These are phyloP conservation scores for Mormyrus iriodes DNA, from an alignment of 2,113 vertebrate species.

Conservation along the genomic window DNA sequence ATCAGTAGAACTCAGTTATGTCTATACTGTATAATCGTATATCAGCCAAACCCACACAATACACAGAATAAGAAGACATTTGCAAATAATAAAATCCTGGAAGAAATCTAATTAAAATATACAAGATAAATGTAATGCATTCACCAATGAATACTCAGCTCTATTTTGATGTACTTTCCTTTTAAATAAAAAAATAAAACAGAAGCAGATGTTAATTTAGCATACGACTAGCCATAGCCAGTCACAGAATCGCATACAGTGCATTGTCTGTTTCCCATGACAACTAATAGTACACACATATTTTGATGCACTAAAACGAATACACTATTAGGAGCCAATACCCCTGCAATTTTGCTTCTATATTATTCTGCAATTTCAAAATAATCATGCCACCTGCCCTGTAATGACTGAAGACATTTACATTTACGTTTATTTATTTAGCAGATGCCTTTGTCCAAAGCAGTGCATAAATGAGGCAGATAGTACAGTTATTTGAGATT, in stretches of 20 bases:
- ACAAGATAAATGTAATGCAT: background rate
- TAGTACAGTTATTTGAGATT: background rate
- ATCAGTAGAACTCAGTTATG: background rate
- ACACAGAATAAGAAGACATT: background rate
- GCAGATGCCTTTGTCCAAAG: background rate
- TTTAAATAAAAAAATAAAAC: background rate
- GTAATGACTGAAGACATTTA: slow-evolving; percentile 6
- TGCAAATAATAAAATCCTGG: background rate
- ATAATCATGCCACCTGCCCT: background rate
- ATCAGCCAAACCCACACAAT: background rate
- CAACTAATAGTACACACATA: background rate
- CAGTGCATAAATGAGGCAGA: background rate
- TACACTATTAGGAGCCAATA: background rate
- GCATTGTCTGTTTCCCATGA: background rate
- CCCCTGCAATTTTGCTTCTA: background rate
- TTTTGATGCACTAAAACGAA: background rate
- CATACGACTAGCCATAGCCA: background rate
- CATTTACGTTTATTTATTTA: background rate
- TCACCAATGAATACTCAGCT: background rate
- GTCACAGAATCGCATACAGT: background rate
- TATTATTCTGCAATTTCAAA: background rate
- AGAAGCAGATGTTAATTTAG: background rate
- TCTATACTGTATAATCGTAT: background rate
- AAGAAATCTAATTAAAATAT: background rate
- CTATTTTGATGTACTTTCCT: background rate